Evolutionary conservation across 2,113 vertebrate genomes (phyloP).

Genomic region (Gopherus flavomarginatus): DNA sequence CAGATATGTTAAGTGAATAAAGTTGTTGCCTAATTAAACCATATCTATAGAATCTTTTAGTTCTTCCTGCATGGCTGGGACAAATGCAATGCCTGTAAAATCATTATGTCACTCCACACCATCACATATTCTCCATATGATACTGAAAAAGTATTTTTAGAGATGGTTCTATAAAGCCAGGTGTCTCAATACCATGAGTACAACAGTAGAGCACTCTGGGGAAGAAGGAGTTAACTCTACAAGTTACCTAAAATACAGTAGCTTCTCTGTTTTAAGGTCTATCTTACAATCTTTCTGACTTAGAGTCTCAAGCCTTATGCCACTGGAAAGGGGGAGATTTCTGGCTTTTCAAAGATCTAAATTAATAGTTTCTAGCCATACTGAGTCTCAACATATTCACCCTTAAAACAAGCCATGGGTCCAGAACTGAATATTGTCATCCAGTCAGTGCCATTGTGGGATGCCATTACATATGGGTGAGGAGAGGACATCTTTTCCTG

Average conservation of each 20-base stretch:
- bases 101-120: not conserved
- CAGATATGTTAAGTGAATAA: not conserved
- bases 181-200: not conserved
- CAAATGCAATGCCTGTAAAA: not conserved
- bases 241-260: not conserved
- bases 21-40: not conserved
- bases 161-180: not conserved
- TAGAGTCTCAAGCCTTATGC: not conserved
- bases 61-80: not conserved
- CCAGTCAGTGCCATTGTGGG: not conserved
- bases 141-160: not conserved
- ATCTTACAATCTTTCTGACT: not conserved
- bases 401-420: not conserved
- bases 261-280: not conserved
- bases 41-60: not conserved
- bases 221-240: not conserved
- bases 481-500: too few relatives aligned
- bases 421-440: not conserved
- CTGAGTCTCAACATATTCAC: not conserved
- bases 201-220: not conserved
- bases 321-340: not conserved
- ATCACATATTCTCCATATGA: not conserved
- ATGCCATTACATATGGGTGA: not conserved
- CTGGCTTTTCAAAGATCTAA: not conserved
- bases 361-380: not conserved